Evolutionary conservation across 2,113 vertebrate species (phyloP), one percentile per base, ranked within the genome.

Genomic region (Terrapene triunguis): DNA sequence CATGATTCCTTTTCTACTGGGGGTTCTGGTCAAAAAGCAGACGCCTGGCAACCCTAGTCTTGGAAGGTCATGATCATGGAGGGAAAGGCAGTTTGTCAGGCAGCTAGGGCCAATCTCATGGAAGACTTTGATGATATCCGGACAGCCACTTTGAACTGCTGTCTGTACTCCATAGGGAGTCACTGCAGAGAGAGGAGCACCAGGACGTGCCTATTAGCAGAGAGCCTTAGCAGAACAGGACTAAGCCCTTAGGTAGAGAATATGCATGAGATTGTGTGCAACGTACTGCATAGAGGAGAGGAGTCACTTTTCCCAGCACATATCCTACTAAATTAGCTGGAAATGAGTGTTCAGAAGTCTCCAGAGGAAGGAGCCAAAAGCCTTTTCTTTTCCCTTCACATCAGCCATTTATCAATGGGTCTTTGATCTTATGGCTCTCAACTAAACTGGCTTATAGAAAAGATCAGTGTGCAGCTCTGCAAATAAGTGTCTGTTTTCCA

Each of bases 291-390:
- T 62, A 72, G n/a, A 78, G 78, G 85, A 95, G 84, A 74, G 72
- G 86, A 95, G 87, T 89, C 87, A 85, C 84, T 96, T 95, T 95
- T 94, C 76, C 96, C 29, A 94, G 85, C 89, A 92, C 90, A 96
- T 84, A 97, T 90, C 76, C 83, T 94, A 97, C 94, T 93, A 94
- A 97, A 96, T 97, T 97, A 97, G 85, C 95, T 79, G 84, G 91
- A 97, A 97, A 97, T 96, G 89, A 90, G 81, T 91, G 91, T 95
- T 96, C 74, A 88, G 91, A 91, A 91, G 76, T 87, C 94, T 96
- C 85, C 78, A 32, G 87, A 92, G 91, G 74, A 93, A 95, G 91
- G n/a, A 93, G 85, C 95, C 93, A 29, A 90, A 82, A 96, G 92
- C 74, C 5, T 80, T 96, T 97, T 95, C 85, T 95, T 93, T 93